Evolutionary conservation across 2,888 invertebrate genomes (phyloP).

Genomic region (Ceriagrion tenellum): DNA sequence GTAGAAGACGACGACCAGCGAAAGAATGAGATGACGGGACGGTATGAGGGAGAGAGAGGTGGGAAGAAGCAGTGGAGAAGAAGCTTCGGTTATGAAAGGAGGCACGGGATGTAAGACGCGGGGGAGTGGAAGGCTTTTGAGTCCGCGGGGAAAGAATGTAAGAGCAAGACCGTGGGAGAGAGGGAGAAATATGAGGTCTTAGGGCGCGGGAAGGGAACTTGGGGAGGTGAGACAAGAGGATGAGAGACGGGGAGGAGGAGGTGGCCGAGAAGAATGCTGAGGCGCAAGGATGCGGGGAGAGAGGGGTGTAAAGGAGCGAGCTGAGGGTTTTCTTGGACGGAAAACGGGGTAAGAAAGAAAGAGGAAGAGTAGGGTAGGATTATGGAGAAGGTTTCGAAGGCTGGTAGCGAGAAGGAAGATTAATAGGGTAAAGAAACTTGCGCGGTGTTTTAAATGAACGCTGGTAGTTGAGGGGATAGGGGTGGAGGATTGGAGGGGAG

Average conservation of each 20-base stretch:
- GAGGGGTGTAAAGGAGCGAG: not conserved
- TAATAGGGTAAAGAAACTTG: constrained; percentile 16
- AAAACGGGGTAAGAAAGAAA: no score
- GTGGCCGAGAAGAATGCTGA: not conserved
- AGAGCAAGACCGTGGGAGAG: not conserved
- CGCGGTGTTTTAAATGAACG: not conserved
- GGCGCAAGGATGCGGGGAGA: not conserved
- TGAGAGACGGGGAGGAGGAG: not conserved
- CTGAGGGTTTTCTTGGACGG: not conserved
- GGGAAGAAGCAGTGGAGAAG: not conserved
- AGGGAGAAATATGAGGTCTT: not conserved
- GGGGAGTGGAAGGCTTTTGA: constrained; percentile 16
- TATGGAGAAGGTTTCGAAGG: not conserved
- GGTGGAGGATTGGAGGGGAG: no score
- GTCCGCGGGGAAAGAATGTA: not conserved
- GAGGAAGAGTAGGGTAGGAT: not conserved
- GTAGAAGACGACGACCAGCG: not conserved
- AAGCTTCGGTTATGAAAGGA: not conserved
- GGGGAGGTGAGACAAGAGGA: not conserved
- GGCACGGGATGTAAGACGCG: not conserved
- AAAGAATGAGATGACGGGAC: not conserved
- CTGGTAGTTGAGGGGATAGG: not conserved
- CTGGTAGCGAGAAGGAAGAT: not conserved
- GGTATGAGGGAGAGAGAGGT: not conserved
- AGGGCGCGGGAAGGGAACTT: not conserved